Base-by-base conservation (phyloP, 1,140 invertebrate species). In the Lordiphosa clarofinis region DNA sequence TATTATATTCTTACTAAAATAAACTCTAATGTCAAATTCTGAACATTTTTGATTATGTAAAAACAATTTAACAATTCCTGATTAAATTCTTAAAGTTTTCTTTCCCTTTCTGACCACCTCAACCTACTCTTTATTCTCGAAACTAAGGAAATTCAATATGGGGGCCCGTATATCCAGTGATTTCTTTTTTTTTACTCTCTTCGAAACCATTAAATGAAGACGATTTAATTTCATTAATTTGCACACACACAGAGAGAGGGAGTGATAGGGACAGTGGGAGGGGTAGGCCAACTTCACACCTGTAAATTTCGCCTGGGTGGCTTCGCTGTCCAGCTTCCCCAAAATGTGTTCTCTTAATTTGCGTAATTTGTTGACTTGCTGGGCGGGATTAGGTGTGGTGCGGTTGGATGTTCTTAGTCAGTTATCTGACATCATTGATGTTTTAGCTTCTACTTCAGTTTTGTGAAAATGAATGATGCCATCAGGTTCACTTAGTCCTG, bases 161-260 rank as follows among this genome's bases (percentile, higher is more conserved):
- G 21, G 21, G 21, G 15, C 21, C 21, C 21, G 21, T 24, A 24
- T 24, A 24, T 4, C n/a, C n/a, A n/a, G 15, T 3, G 2, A 24
- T 2, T 24, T 2, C 2, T 24, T 40, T 55, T 3, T 15, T 15
- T 15, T 15, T 1, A 3, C 15, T 15, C 15, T 15, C 15, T 15
- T 15, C 31, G 33, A 39, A 44, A 21, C 69, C 75, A 79, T 79
- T 78, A 71, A 81, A 75, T 60, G 69, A 82, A 75, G 57, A 65
- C 76, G 57, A 81, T 81, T 81, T 81, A 82, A 81, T 81, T 81
- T 75, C 76, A 81, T 81, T 81, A 81, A 81, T 81, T 75, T 82
- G 71, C 61, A 56, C 65, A 70, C 48, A 64, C 55, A 54, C 46
- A 37, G 24, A 19, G 19, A 15, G 12, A 8, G 21, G 21, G 13